Evolutionary conservation across 2,888 invertebrate genomes (phyloP).

Genomic region (Lasius fuliginosus): DNA sequence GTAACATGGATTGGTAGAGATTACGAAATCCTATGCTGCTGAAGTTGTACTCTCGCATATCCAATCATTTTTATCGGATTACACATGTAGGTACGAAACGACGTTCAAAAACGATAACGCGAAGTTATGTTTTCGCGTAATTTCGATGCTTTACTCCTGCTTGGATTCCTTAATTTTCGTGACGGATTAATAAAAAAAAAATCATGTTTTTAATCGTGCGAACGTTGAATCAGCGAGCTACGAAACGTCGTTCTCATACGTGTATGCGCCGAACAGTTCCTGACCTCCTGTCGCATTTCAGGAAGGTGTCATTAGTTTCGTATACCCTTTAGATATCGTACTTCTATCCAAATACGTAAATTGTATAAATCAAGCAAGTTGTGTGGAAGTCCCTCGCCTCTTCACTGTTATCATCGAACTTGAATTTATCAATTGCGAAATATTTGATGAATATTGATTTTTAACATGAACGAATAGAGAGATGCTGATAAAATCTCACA

Average conservation of each 20-base stretch:
- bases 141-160: neutral
- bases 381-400: conserved; percentile 50
- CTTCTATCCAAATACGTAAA: conserved; percentile 70
- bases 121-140: neutral
- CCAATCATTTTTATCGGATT: conserved; percentile 41
- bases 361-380: conserved; percentile 36
- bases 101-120: conserved; percentile 26
- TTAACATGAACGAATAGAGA: neutral
- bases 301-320: conserved; percentile 79
- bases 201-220: neutral
- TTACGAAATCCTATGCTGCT: conserved; percentile 43
- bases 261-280: conserved; percentile 81
- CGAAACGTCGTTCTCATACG: conserved; percentile 78
- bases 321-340: conserved; percentile 72
- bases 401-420: conserved; percentile 17
- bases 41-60: conserved; percentile 34
- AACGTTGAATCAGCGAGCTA: neutral
- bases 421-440: conserved; percentile 6
- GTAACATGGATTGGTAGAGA: conserved; percentile 31
- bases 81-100: conserved; percentile 23
- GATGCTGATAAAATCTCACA: neutral
- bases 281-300: conserved; percentile 78
- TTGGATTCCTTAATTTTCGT: neutral
- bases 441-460: conserved; percentile 17
- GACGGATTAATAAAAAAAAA: neutral